These are phyloP conservation scores for Steinernema hermaphroditum DNA, from an alignment of 2,888 invertebrate genomes.

Conservation along the genomic window DNA sequence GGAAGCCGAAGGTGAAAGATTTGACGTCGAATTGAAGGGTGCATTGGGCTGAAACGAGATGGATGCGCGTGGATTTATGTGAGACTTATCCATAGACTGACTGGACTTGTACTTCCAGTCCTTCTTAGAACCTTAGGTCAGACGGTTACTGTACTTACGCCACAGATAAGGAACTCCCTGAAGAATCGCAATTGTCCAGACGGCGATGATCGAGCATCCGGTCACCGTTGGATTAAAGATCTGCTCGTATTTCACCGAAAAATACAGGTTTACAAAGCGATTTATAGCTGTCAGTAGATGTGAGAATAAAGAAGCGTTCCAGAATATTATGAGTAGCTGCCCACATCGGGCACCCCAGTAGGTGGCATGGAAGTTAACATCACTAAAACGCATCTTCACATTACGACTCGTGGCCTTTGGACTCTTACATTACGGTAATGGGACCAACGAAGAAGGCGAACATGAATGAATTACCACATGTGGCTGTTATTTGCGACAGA, in stretches of 20 bases:
- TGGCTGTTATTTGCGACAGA: not conserved
- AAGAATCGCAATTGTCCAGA: not conserved
- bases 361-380: not conserved
- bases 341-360: not conserved
- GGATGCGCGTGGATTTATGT: too few species aligned
- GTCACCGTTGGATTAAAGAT: not conserved
- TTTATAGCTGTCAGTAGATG: not conserved
- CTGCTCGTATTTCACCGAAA: not conserved
- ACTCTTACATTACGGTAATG: not conserved
- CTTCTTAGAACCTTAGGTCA: too few species aligned
- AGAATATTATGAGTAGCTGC: not conserved
- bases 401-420: not conserved
- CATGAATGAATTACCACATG: not conserved
- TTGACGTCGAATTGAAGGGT: not conserved
- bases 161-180: conserved; percentile 2
- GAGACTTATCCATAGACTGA: too few species aligned
- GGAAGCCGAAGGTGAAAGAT: not conserved
- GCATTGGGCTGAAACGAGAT: conserved; percentile 2
- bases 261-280: not conserved
- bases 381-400: not conserved
- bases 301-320: conserved; percentile 1
- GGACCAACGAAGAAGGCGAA: not conserved
- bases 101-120: too few species aligned
- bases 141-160: not conserved
- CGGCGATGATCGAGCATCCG: not conserved